phyloP scores from a whole-genome alignment of 2,113 vertebrate genomes.

The Chaenogobius annularis region DNA sequence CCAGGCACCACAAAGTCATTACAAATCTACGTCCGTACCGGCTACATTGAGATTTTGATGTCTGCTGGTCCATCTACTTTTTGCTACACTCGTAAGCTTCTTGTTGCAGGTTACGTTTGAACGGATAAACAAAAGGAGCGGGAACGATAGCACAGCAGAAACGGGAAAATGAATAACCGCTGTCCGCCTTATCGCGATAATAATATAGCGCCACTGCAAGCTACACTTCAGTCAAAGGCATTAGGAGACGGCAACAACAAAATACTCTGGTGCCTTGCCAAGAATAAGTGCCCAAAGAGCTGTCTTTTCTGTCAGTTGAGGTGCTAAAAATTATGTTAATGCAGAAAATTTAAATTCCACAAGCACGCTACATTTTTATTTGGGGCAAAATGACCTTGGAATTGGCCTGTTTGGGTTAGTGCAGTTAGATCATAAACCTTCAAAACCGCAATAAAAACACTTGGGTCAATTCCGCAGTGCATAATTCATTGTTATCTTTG shows the following conservation, averaged over 20 bases:
- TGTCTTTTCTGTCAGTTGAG: neutral
- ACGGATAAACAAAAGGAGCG: neutral
- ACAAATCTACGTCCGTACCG: neutral
- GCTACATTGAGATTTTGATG: neutral
- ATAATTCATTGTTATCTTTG: neutral
- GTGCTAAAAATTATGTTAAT: neutral
- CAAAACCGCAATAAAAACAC: neutral
- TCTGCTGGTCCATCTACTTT: neutral
- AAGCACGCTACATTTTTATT: neutral
- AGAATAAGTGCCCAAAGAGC: neutral
- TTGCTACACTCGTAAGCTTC: neutral
- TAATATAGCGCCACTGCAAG: neutral
- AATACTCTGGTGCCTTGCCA: neutral
- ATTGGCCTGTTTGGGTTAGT: neutral
- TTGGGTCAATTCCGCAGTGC: neutral
- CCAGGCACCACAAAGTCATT: neutral
- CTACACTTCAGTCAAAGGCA: neutral
- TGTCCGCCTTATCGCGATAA: conserved; percentile 4
- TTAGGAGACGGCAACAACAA: neutral
- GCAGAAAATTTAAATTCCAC: neutral
- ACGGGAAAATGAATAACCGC: neutral
- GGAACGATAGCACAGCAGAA: neutral
- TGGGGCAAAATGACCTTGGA: neutral
- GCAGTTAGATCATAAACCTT: neutral
- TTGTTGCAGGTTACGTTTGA: neutral